Evolutionary conservation across 2,113 vertebrate species (phyloP).

Genomic region (Dasyornis broadbenti): DNA sequence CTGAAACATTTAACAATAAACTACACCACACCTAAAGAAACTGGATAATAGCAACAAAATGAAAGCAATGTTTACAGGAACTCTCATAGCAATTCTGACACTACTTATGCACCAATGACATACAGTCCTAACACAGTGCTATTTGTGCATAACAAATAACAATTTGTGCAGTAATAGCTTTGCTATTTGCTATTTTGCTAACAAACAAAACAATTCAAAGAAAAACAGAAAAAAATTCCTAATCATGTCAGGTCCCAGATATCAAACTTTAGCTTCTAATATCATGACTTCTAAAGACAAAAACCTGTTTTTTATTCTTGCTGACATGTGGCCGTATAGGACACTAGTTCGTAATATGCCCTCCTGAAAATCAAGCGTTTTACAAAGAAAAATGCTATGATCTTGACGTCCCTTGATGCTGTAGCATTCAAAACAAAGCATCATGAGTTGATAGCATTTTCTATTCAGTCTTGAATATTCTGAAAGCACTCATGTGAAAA

Average conservation of each 20-base stretch:
- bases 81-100: neutral
- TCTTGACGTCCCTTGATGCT: neutral
- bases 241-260: neutral
- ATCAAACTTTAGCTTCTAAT: neutral
- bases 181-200: neutral
- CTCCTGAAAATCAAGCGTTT: neutral
- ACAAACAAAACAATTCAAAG: neutral
- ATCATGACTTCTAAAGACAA: neutral
- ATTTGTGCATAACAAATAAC: neutral
- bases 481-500: neutral
- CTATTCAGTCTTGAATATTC: neutral
- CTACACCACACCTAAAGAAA: neutral
- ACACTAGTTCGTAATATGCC: fast-evolving
- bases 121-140: neutral
- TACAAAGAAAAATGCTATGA: neutral
- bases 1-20: neutral
- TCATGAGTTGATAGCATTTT: neutral
- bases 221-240: neutral
- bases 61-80: neutral
- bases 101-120: neutral
- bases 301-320: neutral
- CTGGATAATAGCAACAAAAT: neutral
- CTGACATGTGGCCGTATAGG: neutral
- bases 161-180: too few species aligned
- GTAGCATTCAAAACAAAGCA: neutral